These are phyloP conservation scores for Pyrochroa serraticornis DNA, from an alignment of 2,888 invertebrate species.

Conservation along the genomic window DNA sequence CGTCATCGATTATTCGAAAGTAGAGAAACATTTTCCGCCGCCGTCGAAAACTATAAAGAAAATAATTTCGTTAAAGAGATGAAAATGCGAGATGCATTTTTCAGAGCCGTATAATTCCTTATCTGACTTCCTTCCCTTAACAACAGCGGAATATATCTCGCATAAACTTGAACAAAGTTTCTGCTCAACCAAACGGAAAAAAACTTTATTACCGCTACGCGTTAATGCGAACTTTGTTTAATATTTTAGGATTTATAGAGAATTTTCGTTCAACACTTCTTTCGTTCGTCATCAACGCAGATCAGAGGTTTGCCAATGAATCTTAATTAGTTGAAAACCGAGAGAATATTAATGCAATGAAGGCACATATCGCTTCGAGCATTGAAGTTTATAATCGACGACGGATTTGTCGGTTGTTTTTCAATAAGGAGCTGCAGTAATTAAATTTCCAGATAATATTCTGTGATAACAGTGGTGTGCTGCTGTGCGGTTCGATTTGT, in stretches of 20 bases:
- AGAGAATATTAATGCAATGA: too few relatives aligned
- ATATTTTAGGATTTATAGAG: constrained; percentile 5
- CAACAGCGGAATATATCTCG: too few relatives aligned
- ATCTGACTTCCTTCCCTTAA: constrained; percentile 1
- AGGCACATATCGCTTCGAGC: too few relatives aligned
- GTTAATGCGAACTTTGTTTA: constrained; percentile 1
- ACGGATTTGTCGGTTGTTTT: too few relatives aligned
- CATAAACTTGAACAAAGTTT: constrained; percentile 3
- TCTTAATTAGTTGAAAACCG: too few relatives aligned
- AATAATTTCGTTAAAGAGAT: constrained; percentile 21
- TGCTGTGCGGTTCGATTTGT: too few relatives aligned
- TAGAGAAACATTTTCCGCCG: constrained; percentile 2
- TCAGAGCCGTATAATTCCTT: constrained; percentile 20
- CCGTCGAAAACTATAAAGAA: constrained; percentile 19
- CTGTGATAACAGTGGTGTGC: too few relatives aligned
- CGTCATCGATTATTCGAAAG: constrained; percentile 11
- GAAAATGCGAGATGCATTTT: constrained; percentile 21
- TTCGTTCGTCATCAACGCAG: too few relatives aligned
- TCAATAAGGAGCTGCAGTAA: too few relatives aligned
- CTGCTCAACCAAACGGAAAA: neutral
- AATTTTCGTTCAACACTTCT: neutral
- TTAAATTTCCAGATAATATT: too few relatives aligned
- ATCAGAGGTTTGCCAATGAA: too few relatives aligned
- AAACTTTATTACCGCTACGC: neutral
- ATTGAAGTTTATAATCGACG: too few relatives aligned